These are phyloP conservation scores for Cephus spinipes DNA, from an alignment of 2,888 invertebrate species.

Conservation along the genomic window DNA sequence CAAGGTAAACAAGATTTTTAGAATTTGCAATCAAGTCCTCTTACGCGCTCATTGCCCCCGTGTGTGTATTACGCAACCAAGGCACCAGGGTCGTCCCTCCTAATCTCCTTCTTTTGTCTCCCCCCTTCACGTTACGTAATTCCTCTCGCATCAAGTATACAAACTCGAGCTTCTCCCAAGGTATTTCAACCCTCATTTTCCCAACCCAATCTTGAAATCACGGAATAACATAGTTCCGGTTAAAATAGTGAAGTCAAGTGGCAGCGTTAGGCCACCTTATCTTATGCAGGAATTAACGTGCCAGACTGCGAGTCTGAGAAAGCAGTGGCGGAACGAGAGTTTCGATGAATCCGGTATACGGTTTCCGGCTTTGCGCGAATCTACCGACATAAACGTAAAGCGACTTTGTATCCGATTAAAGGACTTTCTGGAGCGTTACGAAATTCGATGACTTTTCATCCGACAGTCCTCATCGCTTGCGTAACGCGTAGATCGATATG, in stretches of 20 bases:
- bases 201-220: background rate
- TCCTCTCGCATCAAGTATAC: background rate
- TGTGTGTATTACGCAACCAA: conserved; percentile 1
- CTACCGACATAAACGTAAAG: background rate
- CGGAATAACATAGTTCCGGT: background rate
- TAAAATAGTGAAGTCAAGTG: background rate
- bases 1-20: background rate
- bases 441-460: background rate
- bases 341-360: background rate
- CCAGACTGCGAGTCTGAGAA: background rate
- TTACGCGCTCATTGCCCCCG: conserved; percentile 26
- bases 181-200: background rate
- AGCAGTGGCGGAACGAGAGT: background rate
- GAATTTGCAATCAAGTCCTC: conserved; percentile 32
- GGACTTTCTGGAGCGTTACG: background rate
- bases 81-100: conserved; percentile 1
- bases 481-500: background rate
- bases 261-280: background rate
- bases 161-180: background rate
- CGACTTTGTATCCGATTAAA: background rate
- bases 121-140: background rate
- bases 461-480: background rate
- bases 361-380: background rate
- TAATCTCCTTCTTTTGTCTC: conserved; percentile 18
- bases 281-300: background rate